Evolutionary conservation across 2,113 vertebrate species (phyloP).

Genomic region (Cyprinodon variegatus): DNA sequence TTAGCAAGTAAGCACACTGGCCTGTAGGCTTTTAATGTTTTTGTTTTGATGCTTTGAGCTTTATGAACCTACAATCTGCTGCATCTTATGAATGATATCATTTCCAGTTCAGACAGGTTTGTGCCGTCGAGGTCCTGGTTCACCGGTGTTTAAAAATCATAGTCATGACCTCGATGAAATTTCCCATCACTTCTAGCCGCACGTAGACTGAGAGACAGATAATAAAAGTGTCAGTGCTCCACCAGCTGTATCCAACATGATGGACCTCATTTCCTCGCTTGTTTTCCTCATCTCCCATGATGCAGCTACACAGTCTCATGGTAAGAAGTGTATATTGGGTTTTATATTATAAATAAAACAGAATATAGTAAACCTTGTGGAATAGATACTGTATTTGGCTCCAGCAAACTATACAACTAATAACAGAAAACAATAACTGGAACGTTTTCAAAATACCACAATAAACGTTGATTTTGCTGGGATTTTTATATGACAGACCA

Average conservation of each 20-base stretch:
- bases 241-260: slow-evolving; percentile 59
- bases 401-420: neutral
- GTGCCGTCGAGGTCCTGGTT: neutral
- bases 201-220: slow-evolving; percentile 20
- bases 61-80: neutral
- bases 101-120: slow-evolving; percentile 7
- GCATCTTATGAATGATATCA: neutral
- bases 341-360: slow-evolving; percentile 1
- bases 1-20: neutral
- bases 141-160: slow-evolving; percentile 20
- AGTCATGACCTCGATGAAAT: slow-evolving; percentile 23
- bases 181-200: slow-evolving; percentile 32
- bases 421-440: neutral
- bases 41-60: neutral
- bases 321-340: slow-evolving; percentile 7
- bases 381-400: neutral
- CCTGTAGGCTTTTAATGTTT: neutral
- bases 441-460: neutral
- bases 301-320: slow-evolving; percentile 23
- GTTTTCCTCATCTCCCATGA: slow-evolving; percentile 26
- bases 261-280: slow-evolving; percentile 39
- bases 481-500: neutral
- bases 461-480: neutral
- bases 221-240: slow-evolving; percentile 59
- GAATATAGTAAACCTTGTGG: neutral